A percentile compares a stretch with the other conserved stretches of the same genome.
Conservation (phyloP, 2,888 invertebrate genomes). For the Opisthograptis luteolata region DNA sequence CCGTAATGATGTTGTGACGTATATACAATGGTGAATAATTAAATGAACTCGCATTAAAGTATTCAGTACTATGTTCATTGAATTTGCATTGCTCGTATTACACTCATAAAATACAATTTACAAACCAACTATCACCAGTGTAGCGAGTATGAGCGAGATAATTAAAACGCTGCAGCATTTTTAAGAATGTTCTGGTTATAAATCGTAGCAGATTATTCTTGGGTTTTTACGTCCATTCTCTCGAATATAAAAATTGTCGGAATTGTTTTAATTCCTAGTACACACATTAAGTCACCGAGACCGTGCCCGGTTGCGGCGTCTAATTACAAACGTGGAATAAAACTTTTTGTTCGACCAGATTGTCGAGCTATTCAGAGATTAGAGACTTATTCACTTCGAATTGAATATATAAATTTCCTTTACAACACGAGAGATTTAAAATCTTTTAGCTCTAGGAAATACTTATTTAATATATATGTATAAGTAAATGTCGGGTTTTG, state of each 20-base stretch:
- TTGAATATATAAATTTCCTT: conserved; percentile 67
- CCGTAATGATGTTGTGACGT: too few relatives aligned
- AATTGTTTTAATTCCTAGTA: conserved; percentile 44
- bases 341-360: conserved; percentile 72
- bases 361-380: conserved; percentile 68
- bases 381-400: conserved; percentile 70
- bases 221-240: conserved; percentile 19
- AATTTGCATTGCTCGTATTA: too few relatives aligned
- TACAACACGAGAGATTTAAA: conserved; percentile 46
- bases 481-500: conserved; percentile 19
- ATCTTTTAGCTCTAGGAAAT: conserved; percentile 40
- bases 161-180: conserved; percentile 4
- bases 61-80: too few relatives aligned
- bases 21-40: too few relatives aligned
- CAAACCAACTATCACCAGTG: not conserved
- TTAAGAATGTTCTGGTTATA: conserved; percentile 4
- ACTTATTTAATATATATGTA: conserved; percentile 40
- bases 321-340: conserved; percentile 74
- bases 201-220: conserved; percentile 26
- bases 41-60: too few relatives aligned
- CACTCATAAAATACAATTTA: too few relatives aligned
- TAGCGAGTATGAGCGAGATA: not conserved
- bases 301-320: conserved; percentile 55
- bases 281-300: conserved; percentile 46
- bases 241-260: conserved; percentile 32